Evolutionary conservation across 2,888 invertebrate species (phyloP), one percentile per base, ranked within the genome.

Genomic region (Griposia aprilina): DNA sequence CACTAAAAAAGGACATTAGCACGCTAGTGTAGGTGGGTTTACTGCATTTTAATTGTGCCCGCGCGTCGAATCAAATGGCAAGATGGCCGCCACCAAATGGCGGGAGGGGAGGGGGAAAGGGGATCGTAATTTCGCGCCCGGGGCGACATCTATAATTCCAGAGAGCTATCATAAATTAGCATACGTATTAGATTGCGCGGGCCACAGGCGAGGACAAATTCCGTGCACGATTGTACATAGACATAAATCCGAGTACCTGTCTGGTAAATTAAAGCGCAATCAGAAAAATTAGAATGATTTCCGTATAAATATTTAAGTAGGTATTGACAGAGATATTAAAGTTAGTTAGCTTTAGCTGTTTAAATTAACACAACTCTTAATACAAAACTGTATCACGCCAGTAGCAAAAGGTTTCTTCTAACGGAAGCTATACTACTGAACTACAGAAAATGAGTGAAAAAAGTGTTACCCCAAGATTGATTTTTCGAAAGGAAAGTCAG

Each of bases 91-190:
- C 88, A 81, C 83, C 85, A 82, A 89, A 85, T 88, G 82, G 86
- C 79, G 86, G 68, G 74, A 82, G 71, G 36, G n/a, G 13, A 71
- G 91, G 88, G 88, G 88, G 90, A 92, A 89, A 86, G 85, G 88
- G 91, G 92, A 92, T 91, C 92, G 94, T 94, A 95, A 96, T 94
- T 95, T 93, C 93, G 93, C 93, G 93, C 94, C 92, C 91, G 86
- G 91, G 91, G 95, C 93, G 95, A 96, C 96, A 95, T 96, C 96
- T 95, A 96, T 96, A 96, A 96, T 96, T 96, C 95, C 93, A 88
- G 90, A 88, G 93, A 93, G 95, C 94, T 93, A 94, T 94, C 95
- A 94, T 95, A 95, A 96, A 96, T 97, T 96, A 95, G 96, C 96
- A 96, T 96, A 96, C 94, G 96, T 96, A 96, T 96, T 96, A 95